These are phyloP conservation scores for Ornithoptera priamus DNA, from an alignment of 2,888 invertebrate genomes.

Conservation along the genomic window DNA sequence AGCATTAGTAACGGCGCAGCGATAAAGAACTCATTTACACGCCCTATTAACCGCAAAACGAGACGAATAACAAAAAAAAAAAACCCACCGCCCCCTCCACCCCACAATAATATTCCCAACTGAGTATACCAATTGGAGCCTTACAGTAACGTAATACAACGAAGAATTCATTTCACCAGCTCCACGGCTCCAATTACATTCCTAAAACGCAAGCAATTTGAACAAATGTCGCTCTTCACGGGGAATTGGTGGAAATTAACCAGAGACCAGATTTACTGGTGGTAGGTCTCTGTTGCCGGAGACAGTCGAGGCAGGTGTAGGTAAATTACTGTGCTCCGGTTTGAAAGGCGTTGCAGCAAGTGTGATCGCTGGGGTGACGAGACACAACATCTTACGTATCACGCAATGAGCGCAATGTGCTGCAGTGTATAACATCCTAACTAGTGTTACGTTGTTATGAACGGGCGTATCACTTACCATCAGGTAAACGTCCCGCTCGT, in stretches of 20 bases:
- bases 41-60: slow-evolving; percentile 74
- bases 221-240: slow-evolving; percentile 72
- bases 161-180: slow-evolving; percentile 11
- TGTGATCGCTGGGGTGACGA: too few relatives aligned
- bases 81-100: slow-evolving; percentile 42
- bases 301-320: too few relatives aligned
- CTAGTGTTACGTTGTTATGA: too few relatives aligned
- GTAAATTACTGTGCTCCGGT: too few relatives aligned
- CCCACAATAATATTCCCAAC: slow-evolving; percentile 40
- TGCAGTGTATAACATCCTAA: too few relatives aligned
- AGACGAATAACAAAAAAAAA: slow-evolving; percentile 60
- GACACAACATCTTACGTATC: too few relatives aligned
- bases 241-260: slow-evolving; percentile 45
- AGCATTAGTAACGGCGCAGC: slow-evolving; percentile 62
- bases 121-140: slow-evolving; percentile 38
- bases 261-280: too few relatives aligned
- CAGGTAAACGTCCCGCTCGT: too few relatives aligned
- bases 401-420: too few relatives aligned
- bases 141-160: slow-evolving; percentile 23
- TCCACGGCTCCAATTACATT: slow-evolving; percentile 31
- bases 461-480: too few relatives aligned
- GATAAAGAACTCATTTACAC: slow-evolving; percentile 79
- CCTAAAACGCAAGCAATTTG: slow-evolving; percentile 66
- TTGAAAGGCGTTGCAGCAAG: too few relatives aligned
- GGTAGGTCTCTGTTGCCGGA: too few relatives aligned